These are phyloP conservation scores for Holacanthella duospinosa DNA, from an alignment of 2,888 invertebrate genomes.

Conservation along the genomic window DNA sequence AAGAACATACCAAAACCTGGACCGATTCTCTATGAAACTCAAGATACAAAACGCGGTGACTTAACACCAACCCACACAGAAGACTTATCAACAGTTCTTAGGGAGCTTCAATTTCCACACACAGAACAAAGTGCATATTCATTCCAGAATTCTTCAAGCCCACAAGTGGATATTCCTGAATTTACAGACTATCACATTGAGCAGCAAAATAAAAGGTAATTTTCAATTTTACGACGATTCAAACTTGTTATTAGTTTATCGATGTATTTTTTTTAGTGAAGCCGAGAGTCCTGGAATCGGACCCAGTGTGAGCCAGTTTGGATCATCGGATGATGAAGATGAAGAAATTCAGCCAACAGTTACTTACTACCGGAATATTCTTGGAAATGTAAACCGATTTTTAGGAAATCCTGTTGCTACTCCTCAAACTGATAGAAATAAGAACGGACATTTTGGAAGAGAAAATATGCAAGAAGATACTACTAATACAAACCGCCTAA, in stretches of 20 bases:
- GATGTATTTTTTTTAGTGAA: conserved; percentile 16
- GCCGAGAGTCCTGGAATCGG: conserved; percentile 10
- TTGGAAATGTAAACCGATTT: conserved; percentile 31
- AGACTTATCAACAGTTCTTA: conserved; percentile 27
- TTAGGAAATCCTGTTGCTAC: conserved; percentile 14
- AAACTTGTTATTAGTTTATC: conserved; percentile 4
- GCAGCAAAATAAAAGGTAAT: not conserved
- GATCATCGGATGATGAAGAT: conserved; percentile 22
- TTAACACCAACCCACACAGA: conserved; percentile 3
- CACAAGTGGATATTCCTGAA: conserved; percentile 23
- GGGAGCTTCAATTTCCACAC: conserved; percentile 27
- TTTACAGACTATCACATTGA: conserved; percentile 21
- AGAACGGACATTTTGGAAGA: not conserved
- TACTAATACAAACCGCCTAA: not conserved
- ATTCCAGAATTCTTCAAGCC: conserved; percentile 16
- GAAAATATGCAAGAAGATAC: not conserved
- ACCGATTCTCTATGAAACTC: not conserved
- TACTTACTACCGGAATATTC: conserved; percentile 29
- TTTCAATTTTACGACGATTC: no score
- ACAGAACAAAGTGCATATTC: conserved; percentile 27
- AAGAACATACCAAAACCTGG: not conserved
- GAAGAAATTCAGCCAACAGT: conserved; percentile 19
- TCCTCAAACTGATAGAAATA: not conserved
- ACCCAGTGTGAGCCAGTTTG: conserved; percentile 24
- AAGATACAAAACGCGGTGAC: not conserved